Base-by-base conservation (phyloP, 2,113 vertebrate species). In the Sorex araneus region DNA sequence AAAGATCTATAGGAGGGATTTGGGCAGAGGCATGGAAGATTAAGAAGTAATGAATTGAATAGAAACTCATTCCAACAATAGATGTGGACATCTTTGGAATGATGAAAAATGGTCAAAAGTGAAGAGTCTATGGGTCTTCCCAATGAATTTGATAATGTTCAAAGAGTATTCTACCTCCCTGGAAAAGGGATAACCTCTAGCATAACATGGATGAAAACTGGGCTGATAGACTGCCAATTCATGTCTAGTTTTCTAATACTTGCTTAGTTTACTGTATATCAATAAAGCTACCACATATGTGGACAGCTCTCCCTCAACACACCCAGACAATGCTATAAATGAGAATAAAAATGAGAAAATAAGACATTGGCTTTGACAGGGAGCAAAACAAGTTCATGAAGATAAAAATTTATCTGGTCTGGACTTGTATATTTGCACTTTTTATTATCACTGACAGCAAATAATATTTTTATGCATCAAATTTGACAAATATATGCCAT, bases 361-460 rank as follows among this genome's bases (percentile, higher is more conserved):
- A 10, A 8, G 43, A 15, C 4, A n/a, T 2, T 9, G 21, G 9
- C 47, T 70, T 57, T 23, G 8, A 63, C 12, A 40, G 9, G 21
- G 16, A 30, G 45, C 19, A 25, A 34, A 50, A 84, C n/a, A 76
- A 32, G 19, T 1, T 12, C 76, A 6, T 64, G 7, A 84, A 93
- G 84, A 81, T 54, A 43, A 23, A 2, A 10, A 60, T 23, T 27
- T 28, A 34, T 28, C 8, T 76, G 13, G 28, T 45, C 27, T 43
- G 16, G 12, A 9, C 77, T 79, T 95, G 1, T 70, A 47, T 60
- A 80, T 67, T 90, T 94, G 7, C 70, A 93, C 64, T 86, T 74
- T 83, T 47, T 43, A 87, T 40, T 92, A 40, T 19, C 74, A n/a
- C 23, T 1, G 30, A 45, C 25, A 45, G 27, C 84, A 64, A 87